Evolutionary conservation across 2,888 invertebrate species (phyloP).

Genomic region (Drosophila anomalata): DNA sequence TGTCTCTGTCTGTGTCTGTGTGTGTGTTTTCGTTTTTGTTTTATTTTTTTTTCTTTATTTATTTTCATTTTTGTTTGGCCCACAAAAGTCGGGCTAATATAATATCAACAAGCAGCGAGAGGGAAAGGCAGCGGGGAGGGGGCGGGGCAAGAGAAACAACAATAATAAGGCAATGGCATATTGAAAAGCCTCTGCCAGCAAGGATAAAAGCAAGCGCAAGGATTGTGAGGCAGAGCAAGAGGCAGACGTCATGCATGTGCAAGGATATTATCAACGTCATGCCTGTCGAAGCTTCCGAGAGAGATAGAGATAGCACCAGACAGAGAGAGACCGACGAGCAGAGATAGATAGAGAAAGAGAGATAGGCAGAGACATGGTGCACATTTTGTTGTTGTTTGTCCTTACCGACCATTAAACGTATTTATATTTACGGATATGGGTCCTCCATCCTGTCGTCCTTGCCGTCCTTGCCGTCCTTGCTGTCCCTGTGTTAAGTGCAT

Average conservation of each 20-base stretch:
- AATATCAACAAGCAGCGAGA: slow-evolving; percentile 68
- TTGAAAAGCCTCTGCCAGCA: slow-evolving; percentile 57
- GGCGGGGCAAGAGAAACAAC: slow-evolving; percentile 43
- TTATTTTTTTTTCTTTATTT: slow-evolving; percentile 38
- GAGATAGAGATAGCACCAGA: slow-evolving; percentile 29
- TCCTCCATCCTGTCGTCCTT: slow-evolving; percentile 23
- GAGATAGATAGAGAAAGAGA: slow-evolving; percentile 20
- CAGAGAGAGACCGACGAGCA: slow-evolving; percentile 13
- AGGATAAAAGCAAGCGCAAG: slow-evolving; percentile 30
- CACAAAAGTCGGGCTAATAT: slow-evolving; percentile 60
- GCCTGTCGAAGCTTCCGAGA: slow-evolving; percentile 52
- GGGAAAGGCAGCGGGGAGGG: slow-evolving; percentile 17
- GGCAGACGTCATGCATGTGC: slow-evolving; percentile 77
- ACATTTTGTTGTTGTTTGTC: slow-evolving; percentile 51
- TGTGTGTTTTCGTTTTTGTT: slow-evolving; percentile 8
- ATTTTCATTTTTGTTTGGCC: slow-evolving; percentile 38
- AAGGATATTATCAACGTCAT: slow-evolving; percentile 82
- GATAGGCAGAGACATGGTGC: slow-evolving; percentile 34
- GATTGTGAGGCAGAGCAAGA: slow-evolving; percentile 16
- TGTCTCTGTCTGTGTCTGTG: slow-evolving; percentile 6
- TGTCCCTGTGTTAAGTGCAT: slow-evolving; percentile 54
- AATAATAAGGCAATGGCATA: slow-evolving; percentile 54
- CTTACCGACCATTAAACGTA: slow-evolving; percentile 62
- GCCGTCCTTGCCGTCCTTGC: neutral
- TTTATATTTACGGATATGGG: slow-evolving; percentile 58